Base-by-base conservation (phyloP, 2,797 vertebrate genomes). In the Coregonus sp. region DNA sequence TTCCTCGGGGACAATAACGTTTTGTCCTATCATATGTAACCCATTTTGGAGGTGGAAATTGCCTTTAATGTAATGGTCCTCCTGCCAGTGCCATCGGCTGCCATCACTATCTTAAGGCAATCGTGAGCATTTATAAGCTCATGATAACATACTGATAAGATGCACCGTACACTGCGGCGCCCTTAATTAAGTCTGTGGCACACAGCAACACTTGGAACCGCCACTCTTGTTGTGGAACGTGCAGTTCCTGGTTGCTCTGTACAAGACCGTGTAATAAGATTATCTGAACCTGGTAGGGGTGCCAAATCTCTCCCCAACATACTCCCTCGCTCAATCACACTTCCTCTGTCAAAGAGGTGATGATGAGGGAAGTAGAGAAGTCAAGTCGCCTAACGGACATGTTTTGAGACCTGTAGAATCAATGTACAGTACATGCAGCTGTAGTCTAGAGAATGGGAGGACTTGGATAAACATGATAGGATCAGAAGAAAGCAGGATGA, bases 171-270 rank as follows among this genome's bases (percentile, higher is more conserved):
- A 4, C 29, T 2, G 47, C 52, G 25, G 52, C 72, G 40, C 59
- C 7, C 15, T 35, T 56, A 66, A 35, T 52, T 50, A 67, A 54
- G 7, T 18, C 6, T 40, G 9, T 54, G 25, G 31, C 54, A 63
- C 14, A 54, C 35, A 35, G 6, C 63, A 69, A 68, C 54, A 47
- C 52, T 63, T 70, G 51, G 35, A 37, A 37, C 5, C 35, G 35
- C 35, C 35, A 37, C 35, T 37, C 4, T 37, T 37, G 35, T 16
- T 61, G 54, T 70, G 56, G 73, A 79, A 70, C 66, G 40, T 61
- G 65, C 33, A 52, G 33, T 81, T 51, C 59, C 65, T 67, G 72
- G 11, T 80, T 76, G 70, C 11, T n/a, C n/a, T 74, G 68, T 65
- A 12, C 5, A 16, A 37, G 33, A 15, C 63, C 14, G 31, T 78